A percentile compares a stretch with the other conserved stretches of the same genome.
Conservation (phyloP, 2,888 invertebrate genomes). For the Neocrepidodera transversa region DNA sequence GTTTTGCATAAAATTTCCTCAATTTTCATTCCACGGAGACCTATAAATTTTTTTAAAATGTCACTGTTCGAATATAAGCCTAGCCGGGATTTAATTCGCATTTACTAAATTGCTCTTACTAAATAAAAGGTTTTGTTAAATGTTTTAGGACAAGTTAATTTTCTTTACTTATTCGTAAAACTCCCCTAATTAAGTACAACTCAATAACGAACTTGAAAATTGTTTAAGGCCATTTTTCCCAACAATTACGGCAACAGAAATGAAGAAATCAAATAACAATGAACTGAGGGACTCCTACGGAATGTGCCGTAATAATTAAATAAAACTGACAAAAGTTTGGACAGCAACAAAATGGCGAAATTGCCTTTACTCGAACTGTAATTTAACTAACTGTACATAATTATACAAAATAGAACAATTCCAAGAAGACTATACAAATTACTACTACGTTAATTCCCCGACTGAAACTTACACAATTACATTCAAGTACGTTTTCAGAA, state of each 20-base stretch:
- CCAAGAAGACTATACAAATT: conserved; percentile 46
- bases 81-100: conserved; percentile 1
- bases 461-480: conserved; percentile 48
- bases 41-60: conserved; percentile 4
- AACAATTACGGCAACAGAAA: conserved; percentile 20
- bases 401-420: conserved; percentile 47
- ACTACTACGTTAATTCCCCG: conserved; percentile 44
- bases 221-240: conserved; percentile 20
- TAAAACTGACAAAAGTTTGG: conserved; percentile 43
- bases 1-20: not conserved
- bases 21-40: not conserved
- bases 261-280: conserved; percentile 33
- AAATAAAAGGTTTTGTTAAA: conserved; percentile 15
- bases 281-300: conserved; percentile 27
- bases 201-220: conserved; percentile 24
- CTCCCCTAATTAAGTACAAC: conserved; percentile 18
- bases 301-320: conserved; percentile 32
- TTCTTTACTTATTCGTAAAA: conserved; percentile 10
- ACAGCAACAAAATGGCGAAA: conserved; percentile 43
- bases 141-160: conserved; percentile 4
- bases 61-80: conserved; percentile 1
- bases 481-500: conserved; percentile 41
- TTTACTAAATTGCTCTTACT: conserved; percentile 2
- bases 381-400: conserved; percentile 47
- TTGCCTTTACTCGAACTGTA: conserved; percentile 44